These are phyloP conservation scores for Tryphoninae sp. DNA, from an alignment of 2,888 invertebrate species.

Conservation along the genomic window DNA sequence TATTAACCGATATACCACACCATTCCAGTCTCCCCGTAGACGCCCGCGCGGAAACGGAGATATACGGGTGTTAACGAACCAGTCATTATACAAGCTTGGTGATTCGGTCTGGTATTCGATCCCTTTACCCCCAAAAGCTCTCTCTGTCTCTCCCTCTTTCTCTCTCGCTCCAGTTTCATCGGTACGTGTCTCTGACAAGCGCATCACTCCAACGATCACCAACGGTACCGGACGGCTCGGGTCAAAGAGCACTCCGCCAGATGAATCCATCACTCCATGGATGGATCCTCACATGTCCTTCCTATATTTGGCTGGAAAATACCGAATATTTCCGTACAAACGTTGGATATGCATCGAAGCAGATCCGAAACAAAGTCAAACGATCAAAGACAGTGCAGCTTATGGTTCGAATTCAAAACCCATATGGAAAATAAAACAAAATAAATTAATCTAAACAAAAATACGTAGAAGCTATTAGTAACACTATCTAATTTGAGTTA, in stretches of 20 bases:
- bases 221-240: not conserved
- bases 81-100: constrained; percentile 56
- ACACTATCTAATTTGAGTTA: too few species aligned
- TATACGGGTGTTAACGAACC: constrained; percentile 65
- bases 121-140: constrained; percentile 34
- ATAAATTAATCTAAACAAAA: too few species aligned
- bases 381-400: not conserved
- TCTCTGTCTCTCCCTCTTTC: constrained; percentile 12
- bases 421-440: too few species aligned
- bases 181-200: constrained; percentile 8
- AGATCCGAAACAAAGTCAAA: not conserved
- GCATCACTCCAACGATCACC: constrained; percentile 2
- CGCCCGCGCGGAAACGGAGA: constrained; percentile 42
- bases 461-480: too few species aligned
- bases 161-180: constrained; percentile 6
- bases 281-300: not conserved
- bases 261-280: not conserved
- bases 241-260: constrained; percentile 25
- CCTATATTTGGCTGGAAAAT: not conserved
- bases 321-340: constrained; percentile 7
- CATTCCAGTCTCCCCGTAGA: constrained; percentile 53
- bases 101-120: constrained; percentile 37
- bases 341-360: not conserved
- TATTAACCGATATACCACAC: constrained; percentile 64
- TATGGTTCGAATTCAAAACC: not conserved